Conservation (phyloP, 2,113 vertebrate genomes). For the Aythya baeri region DNA sequence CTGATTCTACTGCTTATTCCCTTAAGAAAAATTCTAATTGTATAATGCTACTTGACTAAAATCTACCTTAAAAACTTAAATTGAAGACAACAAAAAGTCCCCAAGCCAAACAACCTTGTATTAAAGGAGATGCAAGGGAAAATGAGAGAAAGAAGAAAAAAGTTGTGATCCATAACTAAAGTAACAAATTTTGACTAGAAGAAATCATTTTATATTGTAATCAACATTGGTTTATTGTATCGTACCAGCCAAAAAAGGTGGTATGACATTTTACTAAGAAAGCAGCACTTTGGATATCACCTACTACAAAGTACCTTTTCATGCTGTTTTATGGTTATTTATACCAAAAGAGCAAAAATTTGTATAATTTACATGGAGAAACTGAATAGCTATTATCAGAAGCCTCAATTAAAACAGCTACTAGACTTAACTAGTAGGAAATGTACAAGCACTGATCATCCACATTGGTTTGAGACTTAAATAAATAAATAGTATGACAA, state of each 20-base stretch:
- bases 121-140: not conserved
- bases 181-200: not conserved
- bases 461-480: not conserved
- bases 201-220: not conserved
- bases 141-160: not conserved
- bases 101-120: not conserved
- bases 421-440: not conserved
- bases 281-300: not conserved
- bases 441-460: not conserved
- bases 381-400: not conserved
- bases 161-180: not conserved
- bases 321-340: not conserved
- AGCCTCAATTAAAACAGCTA: not conserved
- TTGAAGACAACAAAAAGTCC: not conserved
- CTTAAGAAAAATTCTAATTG: not conserved
- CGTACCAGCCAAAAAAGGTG: not conserved
- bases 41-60: not conserved
- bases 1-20: not conserved
- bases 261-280: not conserved
- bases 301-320: not conserved
- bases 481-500: not conserved
- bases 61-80: not conserved
- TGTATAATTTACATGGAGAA: not conserved
- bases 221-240: not conserved
- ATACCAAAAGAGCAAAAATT: not conserved